Evolutionary conservation across 2,113 vertebrate genomes (phyloP).

Genomic region (Microtus montanus): DNA sequence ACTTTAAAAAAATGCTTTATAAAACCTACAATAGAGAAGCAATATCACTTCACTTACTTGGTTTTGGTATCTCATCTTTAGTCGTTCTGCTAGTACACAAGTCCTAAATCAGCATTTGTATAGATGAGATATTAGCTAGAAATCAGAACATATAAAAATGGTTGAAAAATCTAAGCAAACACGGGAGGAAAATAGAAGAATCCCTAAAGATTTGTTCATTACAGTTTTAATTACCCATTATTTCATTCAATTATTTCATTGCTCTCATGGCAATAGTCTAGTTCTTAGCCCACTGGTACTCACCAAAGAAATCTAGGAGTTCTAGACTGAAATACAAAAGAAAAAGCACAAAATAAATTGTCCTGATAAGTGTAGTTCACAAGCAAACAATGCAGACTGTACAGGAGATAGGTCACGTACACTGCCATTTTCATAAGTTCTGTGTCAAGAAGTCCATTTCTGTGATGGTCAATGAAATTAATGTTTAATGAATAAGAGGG

Average conservation of each 20-base stretch:
- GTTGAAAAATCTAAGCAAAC: not conserved
- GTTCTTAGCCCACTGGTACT: not conserved
- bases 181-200: not conserved
- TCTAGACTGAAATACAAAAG: not conserved
- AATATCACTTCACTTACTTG: not conserved
- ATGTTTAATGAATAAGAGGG: not conserved
- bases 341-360: not conserved
- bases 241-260: not conserved
- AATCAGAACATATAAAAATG: not conserved
- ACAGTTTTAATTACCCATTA: not conserved
- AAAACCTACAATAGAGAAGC: not conserved
- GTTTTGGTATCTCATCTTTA: not conserved
- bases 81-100: not conserved
- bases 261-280: not conserved
- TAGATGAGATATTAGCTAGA: not conserved
- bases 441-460: not conserved
- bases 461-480: not conserved
- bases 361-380: not conserved
- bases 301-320: not conserved
- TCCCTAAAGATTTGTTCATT: not conserved
- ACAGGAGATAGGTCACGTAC: not conserved
- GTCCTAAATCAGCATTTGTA: not conserved
- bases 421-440: not conserved
- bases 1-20: not conserved
- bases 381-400: not conserved